Evolutionary conservation across 2,797 vertebrate species (phyloP).

Genomic region (Myotis pilosus): DNA sequence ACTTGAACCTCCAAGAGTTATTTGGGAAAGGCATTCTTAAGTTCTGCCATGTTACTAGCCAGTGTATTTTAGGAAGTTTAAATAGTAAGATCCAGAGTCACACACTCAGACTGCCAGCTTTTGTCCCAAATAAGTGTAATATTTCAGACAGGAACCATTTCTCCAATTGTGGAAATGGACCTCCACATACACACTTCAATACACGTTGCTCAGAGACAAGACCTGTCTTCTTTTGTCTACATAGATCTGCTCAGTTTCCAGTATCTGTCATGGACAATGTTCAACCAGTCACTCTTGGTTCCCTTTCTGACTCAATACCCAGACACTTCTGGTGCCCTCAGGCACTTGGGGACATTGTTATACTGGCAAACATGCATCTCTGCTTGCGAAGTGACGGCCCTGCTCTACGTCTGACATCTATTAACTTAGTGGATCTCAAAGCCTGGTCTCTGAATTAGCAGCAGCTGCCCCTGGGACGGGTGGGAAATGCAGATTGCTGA

Average conservation of each 20-base stretch:
- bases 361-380: background rate
- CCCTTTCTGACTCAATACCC: constrained; percentile 20
- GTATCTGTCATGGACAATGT: background rate
- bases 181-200: background rate
- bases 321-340: background rate
- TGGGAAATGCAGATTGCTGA: constrained; percentile 38
- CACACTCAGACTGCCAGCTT: background rate
- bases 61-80: constrained; percentile 46
- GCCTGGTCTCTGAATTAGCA: background rate
- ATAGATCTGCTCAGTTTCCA: background rate
- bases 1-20: constrained; percentile 63
- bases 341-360: background rate
- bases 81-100: constrained; percentile 5
- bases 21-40: constrained; percentile 67
- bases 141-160: background rate
- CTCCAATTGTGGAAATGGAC: background rate
- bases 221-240: background rate
- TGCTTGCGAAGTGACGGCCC: background rate
- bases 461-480: background rate
- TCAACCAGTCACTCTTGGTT: background rate
- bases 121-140: background rate
- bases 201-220: background rate
- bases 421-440: constrained; percentile 9
- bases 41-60: constrained; percentile 27
- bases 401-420: background rate